phyloP scores from a whole-genome alignment of 2,888 invertebrate genomes.

The Heliconius ismenius region DNA sequence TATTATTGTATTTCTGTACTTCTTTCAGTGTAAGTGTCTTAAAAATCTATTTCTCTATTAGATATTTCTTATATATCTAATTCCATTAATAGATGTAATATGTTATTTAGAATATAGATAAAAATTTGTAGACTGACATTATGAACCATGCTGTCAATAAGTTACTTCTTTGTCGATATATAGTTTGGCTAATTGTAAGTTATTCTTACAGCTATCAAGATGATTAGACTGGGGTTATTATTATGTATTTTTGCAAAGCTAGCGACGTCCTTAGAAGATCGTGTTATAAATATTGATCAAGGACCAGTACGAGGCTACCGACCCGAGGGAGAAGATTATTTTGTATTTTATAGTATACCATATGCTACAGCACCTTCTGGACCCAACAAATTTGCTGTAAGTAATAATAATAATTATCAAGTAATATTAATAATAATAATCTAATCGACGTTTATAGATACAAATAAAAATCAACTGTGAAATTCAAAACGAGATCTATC shows the following conservation, averaged over 20 bases:
- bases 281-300: conserved; percentile 51
- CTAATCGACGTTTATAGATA: too few species aligned
- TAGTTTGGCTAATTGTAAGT: neutral
- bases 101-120: too few species aligned
- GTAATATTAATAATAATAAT: neutral
- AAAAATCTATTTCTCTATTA: too few species aligned
- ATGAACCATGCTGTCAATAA: neutral
- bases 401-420: conserved; percentile 1
- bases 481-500: too few species aligned
- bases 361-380: conserved; percentile 63
- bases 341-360: conserved; percentile 59
- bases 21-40: too few species aligned
- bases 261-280: neutral
- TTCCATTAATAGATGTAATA: too few species aligned
- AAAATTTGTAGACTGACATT: too few species aligned
- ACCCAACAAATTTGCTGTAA: conserved; percentile 51
- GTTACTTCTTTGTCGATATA: neutral
- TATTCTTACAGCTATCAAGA: neutral
- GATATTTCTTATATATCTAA: too few species aligned
- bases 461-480: too few species aligned
- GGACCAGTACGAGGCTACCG: conserved; percentile 55
- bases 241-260: neutral
- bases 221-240: neutral
- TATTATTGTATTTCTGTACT: too few species aligned
- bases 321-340: conserved; percentile 48